Evolutionary conservation across 2,113 vertebrate species (phyloP).

Genomic region (Podarcis muralis): DNA sequence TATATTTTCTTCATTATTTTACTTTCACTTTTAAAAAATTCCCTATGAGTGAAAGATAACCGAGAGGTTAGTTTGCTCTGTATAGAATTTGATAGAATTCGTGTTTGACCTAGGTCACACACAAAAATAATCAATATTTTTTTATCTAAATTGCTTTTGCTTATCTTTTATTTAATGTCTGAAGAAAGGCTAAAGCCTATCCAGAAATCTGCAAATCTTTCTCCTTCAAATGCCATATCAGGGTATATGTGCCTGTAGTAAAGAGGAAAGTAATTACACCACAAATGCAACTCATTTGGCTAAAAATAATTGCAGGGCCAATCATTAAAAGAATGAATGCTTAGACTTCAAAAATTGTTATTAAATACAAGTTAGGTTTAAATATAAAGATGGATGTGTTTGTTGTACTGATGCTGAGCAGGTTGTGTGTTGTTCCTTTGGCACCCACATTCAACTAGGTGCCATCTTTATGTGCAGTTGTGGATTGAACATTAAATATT

Average conservation of each 20-base stretch:
- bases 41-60: not conserved
- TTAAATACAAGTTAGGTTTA: not conserved
- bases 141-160: slow-evolving; percentile 68
- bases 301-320: slow-evolving; percentile 19
- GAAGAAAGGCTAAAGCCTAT: slow-evolving; percentile 38
- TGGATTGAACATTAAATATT: not conserved
- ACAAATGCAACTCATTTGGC: not conserved
- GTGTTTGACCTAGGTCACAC: slow-evolving; percentile 46
- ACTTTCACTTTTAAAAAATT: not conserved
- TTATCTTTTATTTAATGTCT: slow-evolving; percentile 55
- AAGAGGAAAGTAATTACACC: not conserved
- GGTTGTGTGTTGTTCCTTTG: not conserved
- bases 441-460: not conserved
- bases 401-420: not conserved
- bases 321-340: not conserved
- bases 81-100: slow-evolving; percentile 37
- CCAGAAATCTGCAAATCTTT: slow-evolving; percentile 41
- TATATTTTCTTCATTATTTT: not conserved
- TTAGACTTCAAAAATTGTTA: slow-evolving; percentile 3
- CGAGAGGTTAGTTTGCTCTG: slow-evolving; percentile 27
- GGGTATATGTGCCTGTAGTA: not conserved
- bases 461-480: not conserved
- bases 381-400: not conserved
- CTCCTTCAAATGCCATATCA: slow-evolving; percentile 10
- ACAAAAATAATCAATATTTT: slow-evolving; percentile 58